Evolutionary conservation across 2,888 invertebrate species (phyloP).

Genomic region (Drosophila acutilabella): DNA sequence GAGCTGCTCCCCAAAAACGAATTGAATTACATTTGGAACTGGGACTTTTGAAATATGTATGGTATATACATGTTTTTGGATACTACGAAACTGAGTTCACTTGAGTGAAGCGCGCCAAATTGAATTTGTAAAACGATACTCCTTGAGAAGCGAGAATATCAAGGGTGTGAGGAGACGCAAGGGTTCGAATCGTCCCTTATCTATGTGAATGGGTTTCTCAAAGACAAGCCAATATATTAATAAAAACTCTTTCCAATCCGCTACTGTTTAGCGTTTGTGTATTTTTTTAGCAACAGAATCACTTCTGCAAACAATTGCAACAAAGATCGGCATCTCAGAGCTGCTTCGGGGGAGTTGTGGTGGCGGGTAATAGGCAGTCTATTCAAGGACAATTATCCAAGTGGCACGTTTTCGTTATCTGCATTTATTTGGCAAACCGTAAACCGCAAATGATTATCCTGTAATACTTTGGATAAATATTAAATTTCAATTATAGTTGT

Average conservation of each 20-base stretch:
- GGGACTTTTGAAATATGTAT: constrained; percentile 59
- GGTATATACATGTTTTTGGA: constrained; percentile 40
- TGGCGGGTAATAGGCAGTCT: neutral
- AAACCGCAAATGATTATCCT: constrained; percentile 81
- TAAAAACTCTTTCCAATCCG: constrained; percentile 43
- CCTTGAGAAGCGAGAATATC: constrained; percentile 17
- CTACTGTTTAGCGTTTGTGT: constrained; percentile 53
- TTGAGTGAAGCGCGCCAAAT: constrained; percentile 83
- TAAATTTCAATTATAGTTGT: constrained; percentile 84
- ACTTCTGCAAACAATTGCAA: constrained; percentile 70
- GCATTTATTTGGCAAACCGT: constrained; percentile 47
- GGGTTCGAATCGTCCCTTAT: constrained; percentile 62
- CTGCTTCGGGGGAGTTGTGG: constrained; percentile 2
- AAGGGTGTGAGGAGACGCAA: constrained; percentile 32
- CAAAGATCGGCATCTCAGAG: constrained; percentile 53
- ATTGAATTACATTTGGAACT: constrained; percentile 79
- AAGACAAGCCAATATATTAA: constrained; percentile 61
- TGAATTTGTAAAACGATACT: constrained; percentile 81
- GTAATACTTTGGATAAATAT: constrained; percentile 84
- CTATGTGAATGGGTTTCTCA: constrained; percentile 42
- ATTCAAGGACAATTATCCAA: constrained; percentile 58
- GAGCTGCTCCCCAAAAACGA: constrained; percentile 51
- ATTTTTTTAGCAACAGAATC: constrained; percentile 68
- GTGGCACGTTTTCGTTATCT: constrained; percentile 65
- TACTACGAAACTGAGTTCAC: constrained; percentile 67